Conservation (phyloP, 2,113 vertebrate species). For the Hystrix cristata region DNA sequence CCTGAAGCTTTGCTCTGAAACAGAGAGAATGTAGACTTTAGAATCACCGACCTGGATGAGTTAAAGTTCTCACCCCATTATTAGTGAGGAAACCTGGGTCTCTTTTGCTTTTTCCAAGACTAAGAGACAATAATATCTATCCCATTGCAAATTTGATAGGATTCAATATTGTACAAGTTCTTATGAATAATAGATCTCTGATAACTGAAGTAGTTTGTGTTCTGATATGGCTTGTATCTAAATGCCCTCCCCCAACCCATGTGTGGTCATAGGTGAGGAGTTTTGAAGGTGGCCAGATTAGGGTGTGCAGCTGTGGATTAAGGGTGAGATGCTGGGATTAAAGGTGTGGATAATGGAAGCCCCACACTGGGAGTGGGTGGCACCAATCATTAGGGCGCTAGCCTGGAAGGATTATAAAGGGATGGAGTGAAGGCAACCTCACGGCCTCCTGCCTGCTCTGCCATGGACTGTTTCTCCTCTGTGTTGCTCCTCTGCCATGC, state of each 20-base stretch:
- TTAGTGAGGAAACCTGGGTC: background rate
- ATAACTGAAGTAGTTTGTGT: background rate
- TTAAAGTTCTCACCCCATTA: background rate
- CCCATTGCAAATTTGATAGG: background rate
- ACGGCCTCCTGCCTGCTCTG: background rate
- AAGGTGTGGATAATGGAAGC: background rate
- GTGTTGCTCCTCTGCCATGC: background rate
- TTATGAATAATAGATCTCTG: background rate
- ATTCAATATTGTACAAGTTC: background rate
- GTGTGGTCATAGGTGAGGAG: background rate
- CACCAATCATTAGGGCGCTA: background rate
- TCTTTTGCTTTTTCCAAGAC: background rate
- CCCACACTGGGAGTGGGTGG: background rate
- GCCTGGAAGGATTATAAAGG: background rate
- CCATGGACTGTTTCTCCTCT: background rate
- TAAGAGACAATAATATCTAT: background rate
- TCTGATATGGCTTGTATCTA: background rate
- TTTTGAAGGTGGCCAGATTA: background rate
- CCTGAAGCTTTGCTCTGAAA: rapidly evolving
- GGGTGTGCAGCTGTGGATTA: background rate
- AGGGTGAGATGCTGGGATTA: background rate
- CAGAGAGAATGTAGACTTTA: background rate
- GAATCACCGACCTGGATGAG: rapidly evolving
- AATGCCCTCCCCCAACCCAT: background rate
- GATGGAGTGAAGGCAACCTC: background rate